phyloP scores from a whole-genome alignment of 2,113 vertebrate species.

The Aegotheles bennettii region DNA sequence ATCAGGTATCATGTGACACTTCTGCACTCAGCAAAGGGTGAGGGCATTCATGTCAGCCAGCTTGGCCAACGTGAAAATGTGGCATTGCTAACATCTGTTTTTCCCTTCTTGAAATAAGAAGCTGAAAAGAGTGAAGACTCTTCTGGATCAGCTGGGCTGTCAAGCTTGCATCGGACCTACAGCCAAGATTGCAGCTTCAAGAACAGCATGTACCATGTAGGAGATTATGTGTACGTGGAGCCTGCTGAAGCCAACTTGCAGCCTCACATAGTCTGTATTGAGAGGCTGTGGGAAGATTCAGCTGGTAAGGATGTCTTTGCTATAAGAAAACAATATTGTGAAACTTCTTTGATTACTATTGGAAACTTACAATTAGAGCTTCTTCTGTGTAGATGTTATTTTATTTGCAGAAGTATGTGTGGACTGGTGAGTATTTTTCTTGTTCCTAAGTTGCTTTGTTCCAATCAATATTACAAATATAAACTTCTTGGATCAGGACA shows the following conservation, averaged over 20 bases:
- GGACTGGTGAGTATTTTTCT: not conserved
- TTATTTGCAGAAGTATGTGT: not conserved
- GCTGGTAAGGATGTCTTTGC: slow-evolving; percentile 77
- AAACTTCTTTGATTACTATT: not conserved
- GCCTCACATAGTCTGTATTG: slow-evolving; percentile 97
- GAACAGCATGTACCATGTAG: slow-evolving; percentile 97
- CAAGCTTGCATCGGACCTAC: slow-evolving; percentile 88
- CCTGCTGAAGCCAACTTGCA: slow-evolving; percentile 91
- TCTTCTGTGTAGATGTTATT: not conserved
- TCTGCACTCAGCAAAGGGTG: not conserved
- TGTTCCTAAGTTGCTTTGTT: not conserved
- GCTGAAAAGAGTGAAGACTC: slow-evolving; percentile 95
- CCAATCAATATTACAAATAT: not conserved
- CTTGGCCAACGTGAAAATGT: accelerated
- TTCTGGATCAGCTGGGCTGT: slow-evolving; percentile 81
- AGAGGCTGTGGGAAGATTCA: slow-evolving; percentile 95
- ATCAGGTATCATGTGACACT: not conserved
- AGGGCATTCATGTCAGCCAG: not conserved
- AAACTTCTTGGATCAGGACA: not conserved
- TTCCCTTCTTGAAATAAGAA: slow-evolving; percentile 73
- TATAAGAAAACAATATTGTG: not conserved
- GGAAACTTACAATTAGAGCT: not conserved
- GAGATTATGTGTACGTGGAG: slow-evolving; percentile 97
- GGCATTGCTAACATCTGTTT: not conserved
- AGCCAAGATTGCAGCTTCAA: slow-evolving; percentile 99